Evolutionary conservation across 1,140 invertebrate genomes (phyloP).

Genomic region (Conus ventricosus): DNA sequence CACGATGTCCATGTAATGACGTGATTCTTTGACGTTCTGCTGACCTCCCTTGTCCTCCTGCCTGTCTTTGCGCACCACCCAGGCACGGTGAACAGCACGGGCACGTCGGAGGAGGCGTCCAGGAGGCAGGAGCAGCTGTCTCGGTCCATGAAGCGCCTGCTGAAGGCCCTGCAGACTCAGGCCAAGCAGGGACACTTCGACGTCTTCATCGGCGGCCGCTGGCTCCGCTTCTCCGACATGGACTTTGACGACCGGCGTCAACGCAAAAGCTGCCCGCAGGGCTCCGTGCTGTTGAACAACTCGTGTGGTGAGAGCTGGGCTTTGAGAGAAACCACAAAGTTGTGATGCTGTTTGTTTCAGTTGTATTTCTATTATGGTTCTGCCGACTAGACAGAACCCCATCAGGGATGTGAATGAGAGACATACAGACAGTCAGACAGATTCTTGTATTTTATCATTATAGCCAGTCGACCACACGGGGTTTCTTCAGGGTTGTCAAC

Average conservation of each 20-base stretch:
- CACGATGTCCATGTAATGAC: too few relatives aligned
- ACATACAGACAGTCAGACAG: too few relatives aligned
- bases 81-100: constrained; percentile 49
- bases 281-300: constrained; percentile 69
- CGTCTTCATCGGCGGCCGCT: constrained; percentile 63
- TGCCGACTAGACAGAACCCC: too few relatives aligned
- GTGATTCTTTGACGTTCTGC: too few relatives aligned
- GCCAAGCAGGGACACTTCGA: constrained; percentile 71
- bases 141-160: constrained; percentile 60
- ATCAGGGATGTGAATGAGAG: too few relatives aligned
- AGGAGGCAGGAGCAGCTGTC: constrained; percentile 55
- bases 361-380: neutral
- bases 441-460: too few relatives aligned
- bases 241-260: constrained; percentile 62
- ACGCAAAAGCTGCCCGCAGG: constrained; percentile 72
- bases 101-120: constrained; percentile 43
- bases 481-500: too few relatives aligned
- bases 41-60: too few relatives aligned
- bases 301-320: constrained; percentile 72
- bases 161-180: constrained; percentile 64
- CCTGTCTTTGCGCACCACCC: neutral
- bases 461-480: too few relatives aligned
- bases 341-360: neutral
- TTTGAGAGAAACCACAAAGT: neutral
- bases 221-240: constrained; percentile 64